Evolutionary conservation across 1,140 invertebrate genomes (phyloP).

Genomic region (Brevipalpus yothersi): DNA sequence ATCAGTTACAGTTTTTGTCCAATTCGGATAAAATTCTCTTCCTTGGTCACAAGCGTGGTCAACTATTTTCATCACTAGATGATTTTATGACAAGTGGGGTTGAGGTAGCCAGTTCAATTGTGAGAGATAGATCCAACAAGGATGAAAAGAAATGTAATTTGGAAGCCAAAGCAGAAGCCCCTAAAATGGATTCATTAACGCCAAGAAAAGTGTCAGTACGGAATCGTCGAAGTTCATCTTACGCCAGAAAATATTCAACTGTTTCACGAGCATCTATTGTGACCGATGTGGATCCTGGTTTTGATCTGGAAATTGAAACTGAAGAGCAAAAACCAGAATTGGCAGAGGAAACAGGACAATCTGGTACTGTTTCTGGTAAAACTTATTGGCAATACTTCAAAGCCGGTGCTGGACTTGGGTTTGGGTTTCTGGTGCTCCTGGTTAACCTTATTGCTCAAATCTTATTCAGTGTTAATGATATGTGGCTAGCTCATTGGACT

Average conservation of each 20-base stretch:
- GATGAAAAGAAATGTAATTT: background rate
- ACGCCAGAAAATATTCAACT: background rate
- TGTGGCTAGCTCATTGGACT: conserved; percentile 13
- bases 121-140: no score
- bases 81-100: background rate
- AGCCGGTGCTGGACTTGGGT: background rate
- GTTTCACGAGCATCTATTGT: background rate
- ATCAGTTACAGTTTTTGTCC: conserved; percentile 33
- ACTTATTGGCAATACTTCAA: conserved; percentile 6
- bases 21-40: conserved; percentile 46
- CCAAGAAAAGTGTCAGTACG: background rate
- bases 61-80: background rate
- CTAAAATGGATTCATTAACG: background rate
- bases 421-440: conserved; percentile 6
- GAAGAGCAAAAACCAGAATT: conserved; percentile 1
- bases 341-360: conserved; percentile 8
- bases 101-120: background rate
- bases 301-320: background rate
- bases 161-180: background rate
- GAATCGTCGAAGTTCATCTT: background rate
- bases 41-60: conserved; percentile 31
- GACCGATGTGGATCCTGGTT: background rate
- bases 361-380: conserved; percentile 8
- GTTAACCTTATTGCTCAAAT: conserved; percentile 12
- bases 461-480: conserved; percentile 14